Evolutionary conservation across 1,140 invertebrate species (phyloP), one percentile per base, ranked within the genome.

Genomic region (Drosophila sucinea): DNA sequence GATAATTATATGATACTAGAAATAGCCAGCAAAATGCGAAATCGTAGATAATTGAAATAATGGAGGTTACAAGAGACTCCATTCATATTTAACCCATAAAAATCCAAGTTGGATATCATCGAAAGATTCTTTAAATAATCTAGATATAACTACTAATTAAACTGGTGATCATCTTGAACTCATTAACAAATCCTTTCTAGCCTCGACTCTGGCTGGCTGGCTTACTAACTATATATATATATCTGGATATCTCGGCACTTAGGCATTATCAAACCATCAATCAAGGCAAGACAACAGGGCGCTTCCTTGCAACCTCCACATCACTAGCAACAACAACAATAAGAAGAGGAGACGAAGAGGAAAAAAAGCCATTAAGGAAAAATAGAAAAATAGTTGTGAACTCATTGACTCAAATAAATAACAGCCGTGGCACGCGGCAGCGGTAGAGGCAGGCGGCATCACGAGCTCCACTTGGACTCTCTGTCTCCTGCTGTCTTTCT

Each of bases 351-450:
- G 2, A 35, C 7, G 41, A 30, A 57, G 40, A 30, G 35, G 41
- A 75, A 72, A 65, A 83, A 82, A 83, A 72, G 68, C 81, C 81
- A 84, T 84, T 84, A 84, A 79, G 65, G 77, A 68, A 72, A 77
- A 87, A 85, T 73, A 70, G 80, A 79, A 84, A 87, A 87, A 87
- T 89, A 89, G 83, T 87, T 87, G 84, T 87, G 83, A 87, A 87
- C 83, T 89, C 83, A 87, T 87, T 87, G 83, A 87, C 84, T 87
- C 84, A 87, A 87, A 89, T 87, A 87, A 87, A 87, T 87, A 87
- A 83, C 73, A 77, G 66, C 41, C 73, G 29, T 63, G 73, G 73
- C 73, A 77, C 73, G 73, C 73, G 73, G 73, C 73, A 30, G 65
- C 1, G 38, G 2, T 10, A 35, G 67, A 75, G 71, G 67, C 70